A percentile compares a stretch with the other conserved stretches of the same genome.
These are phyloP conservation scores for Metalampra italica DNA, from an alignment of 2,888 invertebrate genomes.

Conservation along the genomic window DNA sequence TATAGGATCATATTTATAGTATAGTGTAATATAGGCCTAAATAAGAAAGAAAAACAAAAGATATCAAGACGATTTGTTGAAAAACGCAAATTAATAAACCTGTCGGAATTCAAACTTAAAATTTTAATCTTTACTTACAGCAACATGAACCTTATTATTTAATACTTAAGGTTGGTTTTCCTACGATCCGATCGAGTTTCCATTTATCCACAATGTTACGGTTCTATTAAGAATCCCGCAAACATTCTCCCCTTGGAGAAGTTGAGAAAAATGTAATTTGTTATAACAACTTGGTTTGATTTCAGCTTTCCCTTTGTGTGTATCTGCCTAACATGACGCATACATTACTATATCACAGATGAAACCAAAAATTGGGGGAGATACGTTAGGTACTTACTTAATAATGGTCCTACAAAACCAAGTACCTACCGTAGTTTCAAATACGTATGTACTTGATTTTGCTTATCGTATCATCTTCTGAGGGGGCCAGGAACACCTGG, in stretches of 20 bases:
- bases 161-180: background rate
- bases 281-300: constrained; percentile 58
- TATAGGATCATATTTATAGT: too few relatives aligned
- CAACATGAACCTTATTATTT: background rate
- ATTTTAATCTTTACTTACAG: background rate
- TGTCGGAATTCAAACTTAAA: constrained; percentile 34
- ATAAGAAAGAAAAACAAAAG: constrained; percentile 20
- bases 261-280: constrained; percentile 61
- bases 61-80: constrained; percentile 23
- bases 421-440: too few relatives aligned
- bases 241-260: constrained; percentile 47
- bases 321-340: too few relatives aligned
- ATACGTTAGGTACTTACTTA: too few relatives aligned
- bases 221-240: constrained; percentile 55
- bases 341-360: too few relatives aligned
- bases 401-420: too few relatives aligned
- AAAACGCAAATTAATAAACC: constrained; percentile 54
- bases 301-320: constrained; percentile 28
- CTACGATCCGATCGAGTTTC: constrained; percentile 15
- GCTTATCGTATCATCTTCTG: too few relatives aligned
- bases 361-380: too few relatives aligned
- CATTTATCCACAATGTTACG: constrained; percentile 40
- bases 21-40: too few relatives aligned
- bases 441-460: too few relatives aligned
- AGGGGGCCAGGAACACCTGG: too few relatives aligned